Base-by-base conservation (phyloP, 2,888 invertebrate species). In the Pristionchus japonicus region DNA sequence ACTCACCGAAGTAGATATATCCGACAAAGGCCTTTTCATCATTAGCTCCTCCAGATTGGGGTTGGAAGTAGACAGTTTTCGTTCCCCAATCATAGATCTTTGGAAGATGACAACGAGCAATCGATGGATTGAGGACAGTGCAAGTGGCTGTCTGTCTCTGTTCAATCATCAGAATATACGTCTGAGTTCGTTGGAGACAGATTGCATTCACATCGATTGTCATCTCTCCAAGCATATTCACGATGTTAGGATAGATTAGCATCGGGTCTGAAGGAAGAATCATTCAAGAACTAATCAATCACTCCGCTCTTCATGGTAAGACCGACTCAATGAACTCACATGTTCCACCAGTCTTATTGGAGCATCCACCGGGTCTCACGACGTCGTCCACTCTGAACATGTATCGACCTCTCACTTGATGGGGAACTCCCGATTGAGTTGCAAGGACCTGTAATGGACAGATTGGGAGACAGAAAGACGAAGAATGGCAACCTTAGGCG, bases 181-280 rank as follows among this genome's bases (percentile, higher is more conserved):
- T 93, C 88, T 93, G 92, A 23, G 93, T 80, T 11, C 91, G 96
- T 91, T 96, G 96, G 95, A 98, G 97, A 95, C 99, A 99, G 17
- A 98, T 98, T 0, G 98, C 99, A 0, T 98, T 98, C 90, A 99
- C 97, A 94, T 98, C 98, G 64, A 99, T 97, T 87, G 98, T 96
- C 0, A 97, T 97, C 6, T 98, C 99, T 11, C 99, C 99, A 91
- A 99, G 95, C 98, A 99, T 98, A 95, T 97, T 98, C 7, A 98
- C 98, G 94, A 97, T 97, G 95, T 98, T 98, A 0, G 98, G 98
- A 0, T 94, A 94, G 89, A 94, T 93, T 67, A 94, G 87, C 92
- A 94, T 93, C 31, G 94, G 94, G 83, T 92, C 93, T 93, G 90
- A 70, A 7, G 7, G 23, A 74, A 15, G 23, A 15, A 37, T n/a